Base-by-base conservation (phyloP, 2,113 vertebrate genomes). In the Aegithalos caudatus region DNA sequence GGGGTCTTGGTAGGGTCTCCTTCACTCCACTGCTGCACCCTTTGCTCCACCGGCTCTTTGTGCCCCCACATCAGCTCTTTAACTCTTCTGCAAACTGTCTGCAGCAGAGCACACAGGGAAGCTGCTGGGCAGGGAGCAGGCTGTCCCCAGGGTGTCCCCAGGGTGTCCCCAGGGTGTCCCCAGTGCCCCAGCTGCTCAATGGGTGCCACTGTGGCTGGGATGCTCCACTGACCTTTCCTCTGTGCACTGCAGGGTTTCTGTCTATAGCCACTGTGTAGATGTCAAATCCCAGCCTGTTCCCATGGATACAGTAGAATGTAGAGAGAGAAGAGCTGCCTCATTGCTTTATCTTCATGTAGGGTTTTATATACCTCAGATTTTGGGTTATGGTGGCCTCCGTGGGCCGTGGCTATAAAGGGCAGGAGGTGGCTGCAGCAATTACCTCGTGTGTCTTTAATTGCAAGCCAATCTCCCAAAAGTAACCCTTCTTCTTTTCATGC, bases 251-350 rank as follows among this genome's bases (percentile, higher is more conserved):
- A 12, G 81, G 73, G 25, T 82, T 84, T 62, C 70, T 86, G 45
- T 61, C 88, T 86, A 0, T 16, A 4, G 11, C 40, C 60, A 0
- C 56, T 70, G 60, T 67, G 82, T 23, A 17, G 64, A 65, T 93
- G 77, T 35, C 76, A 58, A 66, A 83, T 15, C 66, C 69, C 42
- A 96, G n/a, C 53, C 81, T 61, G 92, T 97, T 97, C 95, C 93
- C 90, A 95, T 95, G 88, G 95, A 90, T 93, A 96, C 93, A 79
- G 85, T 1, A 44, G 65, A 28, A 35, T 29, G 72, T 5, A 42
- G 88, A 88, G 81, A 92, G 33, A 62, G 70, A 69, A 76, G 67
- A 87, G 61, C 78, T 85, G 87, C 78, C 73, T 92, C 40, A 4
- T 67, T n/a, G 44, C 56, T 70, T 92, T 81, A 67, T 64, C 77